Percentiles rank a stretch among this genome's conserved stretches.
These are phyloP conservation scores for Chrysochloris asiatica DNA, from an alignment of 2,113 vertebrate species.

Conservation along the genomic window DNA sequence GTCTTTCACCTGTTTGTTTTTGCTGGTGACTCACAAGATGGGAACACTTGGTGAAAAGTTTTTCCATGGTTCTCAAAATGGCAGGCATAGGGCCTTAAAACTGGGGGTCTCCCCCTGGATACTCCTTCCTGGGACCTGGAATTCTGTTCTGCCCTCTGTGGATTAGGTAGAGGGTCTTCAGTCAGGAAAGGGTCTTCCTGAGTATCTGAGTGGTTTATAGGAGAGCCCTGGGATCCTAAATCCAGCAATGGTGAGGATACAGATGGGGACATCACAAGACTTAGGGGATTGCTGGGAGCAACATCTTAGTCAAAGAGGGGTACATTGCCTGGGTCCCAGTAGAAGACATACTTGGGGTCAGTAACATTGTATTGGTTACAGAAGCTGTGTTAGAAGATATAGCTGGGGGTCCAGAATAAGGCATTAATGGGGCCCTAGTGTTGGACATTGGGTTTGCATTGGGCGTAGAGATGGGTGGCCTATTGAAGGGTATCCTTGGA, in stretches of 20 bases:
- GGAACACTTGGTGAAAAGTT: no score
- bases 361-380: not conserved
- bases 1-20: constrained; percentile 39
- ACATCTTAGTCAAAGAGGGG: not conserved
- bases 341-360: constrained; percentile 2
- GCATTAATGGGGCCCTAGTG: not conserved
- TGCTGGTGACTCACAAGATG: no score
- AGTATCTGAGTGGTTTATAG: no score
- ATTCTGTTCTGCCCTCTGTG: no score
- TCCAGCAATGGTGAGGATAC: no score
- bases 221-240: no score
- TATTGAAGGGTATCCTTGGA: not conserved
- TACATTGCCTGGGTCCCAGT: not conserved
- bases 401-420: not conserved
- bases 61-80: no score
- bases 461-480: not conserved
- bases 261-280: not conserved
- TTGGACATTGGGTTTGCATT: not conserved
- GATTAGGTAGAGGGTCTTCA: no score
- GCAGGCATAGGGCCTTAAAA: no score
- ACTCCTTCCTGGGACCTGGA: no score
- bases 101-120: no score
- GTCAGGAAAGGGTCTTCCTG: no score
- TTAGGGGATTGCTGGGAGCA: not conserved
- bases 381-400: not conserved